These are phyloP conservation scores for Ciconia nigra DNA, from an alignment of 2,797 vertebrate species.

Conservation along the genomic window DNA sequence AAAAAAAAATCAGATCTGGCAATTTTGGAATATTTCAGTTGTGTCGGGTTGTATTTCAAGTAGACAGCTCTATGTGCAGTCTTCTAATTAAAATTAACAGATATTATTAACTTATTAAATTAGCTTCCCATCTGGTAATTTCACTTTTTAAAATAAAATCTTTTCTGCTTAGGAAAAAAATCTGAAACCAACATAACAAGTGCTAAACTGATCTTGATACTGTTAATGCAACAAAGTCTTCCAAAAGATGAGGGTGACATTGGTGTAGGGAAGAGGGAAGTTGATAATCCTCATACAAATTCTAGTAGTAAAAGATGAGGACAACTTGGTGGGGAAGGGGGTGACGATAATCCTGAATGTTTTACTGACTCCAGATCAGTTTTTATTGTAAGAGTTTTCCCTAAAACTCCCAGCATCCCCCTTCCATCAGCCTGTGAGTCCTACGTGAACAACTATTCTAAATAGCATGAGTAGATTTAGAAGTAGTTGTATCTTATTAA, in stretches of 20 bases:
- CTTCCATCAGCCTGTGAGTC: not conserved
- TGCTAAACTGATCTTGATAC: not conserved
- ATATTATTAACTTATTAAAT: constrained; percentile 62
- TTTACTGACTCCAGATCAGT: not conserved
- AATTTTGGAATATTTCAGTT: constrained; percentile 53
- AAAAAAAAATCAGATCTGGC: constrained; percentile 28
- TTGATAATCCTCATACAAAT: not conserved
- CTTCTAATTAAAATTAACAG: constrained; percentile 68
- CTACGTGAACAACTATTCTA: fast-evolving
- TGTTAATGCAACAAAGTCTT: not conserved
- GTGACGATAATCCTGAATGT: not conserved
- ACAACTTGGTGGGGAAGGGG: not conserved
- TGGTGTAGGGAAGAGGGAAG: not conserved
- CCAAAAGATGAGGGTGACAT: not conserved
- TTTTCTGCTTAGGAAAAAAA: not conserved
- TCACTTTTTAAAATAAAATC: constrained; percentile 19
- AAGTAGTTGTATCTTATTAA: not conserved
- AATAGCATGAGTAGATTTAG: not conserved
- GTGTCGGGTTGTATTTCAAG: constrained; percentile 53
- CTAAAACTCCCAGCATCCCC: not conserved
- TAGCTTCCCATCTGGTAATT: constrained; percentile 62
- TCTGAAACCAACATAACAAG: not conserved
- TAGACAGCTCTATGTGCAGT: constrained; percentile 21
- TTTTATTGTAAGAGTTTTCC: not conserved
- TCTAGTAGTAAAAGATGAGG: not conserved